These are phyloP conservation scores for Cyclophora punctaria DNA, from an alignment of 2,888 invertebrate genomes.

Conservation along the genomic window DNA sequence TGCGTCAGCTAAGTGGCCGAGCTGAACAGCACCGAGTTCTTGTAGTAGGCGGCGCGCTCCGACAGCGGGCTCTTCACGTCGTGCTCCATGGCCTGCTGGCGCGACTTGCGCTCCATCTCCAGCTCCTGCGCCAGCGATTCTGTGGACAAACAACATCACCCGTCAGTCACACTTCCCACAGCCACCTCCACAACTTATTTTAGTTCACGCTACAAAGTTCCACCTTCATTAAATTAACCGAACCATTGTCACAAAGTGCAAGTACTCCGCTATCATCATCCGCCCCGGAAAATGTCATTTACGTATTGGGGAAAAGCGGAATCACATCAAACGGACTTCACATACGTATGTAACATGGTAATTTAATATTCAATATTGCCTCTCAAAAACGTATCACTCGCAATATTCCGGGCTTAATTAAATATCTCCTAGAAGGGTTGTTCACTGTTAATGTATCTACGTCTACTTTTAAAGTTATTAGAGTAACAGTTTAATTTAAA, in stretches of 20 bases:
- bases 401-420: slow-evolving; percentile 52
- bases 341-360: slow-evolving; percentile 56
- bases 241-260: slow-evolving; percentile 24
- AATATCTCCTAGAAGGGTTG: slow-evolving; percentile 50
- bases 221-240: slow-evolving; percentile 8
- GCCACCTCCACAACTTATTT: neutral
- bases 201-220: slow-evolving; percentile 8
- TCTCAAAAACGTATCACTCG: slow-evolving; percentile 58
- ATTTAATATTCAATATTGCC: slow-evolving; percentile 65
- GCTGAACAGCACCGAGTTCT: slow-evolving; percentile 92
- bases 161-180: neutral
- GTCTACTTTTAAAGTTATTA: too few relatives aligned
- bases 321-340: slow-evolving; percentile 67
- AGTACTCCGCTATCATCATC: slow-evolving; percentile 24
- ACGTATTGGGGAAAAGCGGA: slow-evolving; percentile 45
- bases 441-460: too few relatives aligned
- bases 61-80: slow-evolving; percentile 91
- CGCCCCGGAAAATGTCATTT: slow-evolving; percentile 65
- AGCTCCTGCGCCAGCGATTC: slow-evolving; percentile 90
- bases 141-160: slow-evolving; percentile 61
- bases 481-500: neutral
- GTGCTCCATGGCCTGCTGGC: slow-evolving; percentile 85
- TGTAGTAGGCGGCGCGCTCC: slow-evolving; percentile 88
- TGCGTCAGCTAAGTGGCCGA: slow-evolving; percentile 83
- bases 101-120: slow-evolving; percentile 90